Percentiles rank a stretch among this genome's conserved stretches.
These are phyloP conservation scores for Protodeltote pygarga DNA, from an alignment of 2,888 invertebrate genomes.

Conservation along the genomic window DNA sequence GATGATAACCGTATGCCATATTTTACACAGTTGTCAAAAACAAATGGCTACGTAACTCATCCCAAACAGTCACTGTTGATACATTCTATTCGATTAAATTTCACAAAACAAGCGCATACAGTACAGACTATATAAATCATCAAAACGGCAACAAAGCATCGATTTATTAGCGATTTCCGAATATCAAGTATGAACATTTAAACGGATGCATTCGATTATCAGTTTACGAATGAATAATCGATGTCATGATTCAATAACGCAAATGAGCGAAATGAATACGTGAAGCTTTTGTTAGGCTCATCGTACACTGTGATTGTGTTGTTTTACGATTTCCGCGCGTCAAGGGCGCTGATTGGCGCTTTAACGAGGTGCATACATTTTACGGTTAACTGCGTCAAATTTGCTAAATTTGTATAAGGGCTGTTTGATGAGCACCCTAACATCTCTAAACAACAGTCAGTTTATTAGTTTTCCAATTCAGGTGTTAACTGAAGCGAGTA, in stretches of 20 bases:
- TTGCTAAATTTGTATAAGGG: conserved; percentile 44
- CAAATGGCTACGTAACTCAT: conserved; percentile 31
- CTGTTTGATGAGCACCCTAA: conserved; percentile 39
- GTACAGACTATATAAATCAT: conserved; percentile 64
- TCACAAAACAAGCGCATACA: conserved; percentile 40
- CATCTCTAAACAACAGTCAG: conserved; percentile 15
- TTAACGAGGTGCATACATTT: conserved; percentile 70
- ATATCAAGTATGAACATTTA: conserved; percentile 66
- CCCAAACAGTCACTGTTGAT: conserved; percentile 10
- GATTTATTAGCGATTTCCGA: conserved; percentile 77
- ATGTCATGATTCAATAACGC: conserved; percentile 71
- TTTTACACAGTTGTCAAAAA: conserved; percentile 36
- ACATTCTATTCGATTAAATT: conserved; percentile 36
- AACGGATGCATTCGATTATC: conserved; percentile 69
- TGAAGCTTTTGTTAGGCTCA: conserved; percentile 52
- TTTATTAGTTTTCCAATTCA: conserved; percentile 19
- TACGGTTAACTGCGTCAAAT: conserved; percentile 56
- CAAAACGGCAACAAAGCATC: conserved; percentile 61
- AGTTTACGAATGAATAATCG: conserved; percentile 67
- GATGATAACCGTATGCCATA: conserved; percentile 34
- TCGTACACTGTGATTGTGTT: conserved; percentile 50
- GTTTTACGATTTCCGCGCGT: conserved; percentile 55
- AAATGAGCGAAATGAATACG: conserved; percentile 68
- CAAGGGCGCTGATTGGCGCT: conserved; percentile 64
- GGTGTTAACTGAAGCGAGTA: neutral